Evolutionary conservation across 2,113 vertebrate species (phyloP).

Genomic region (Notarius lentiginosus): DNA sequence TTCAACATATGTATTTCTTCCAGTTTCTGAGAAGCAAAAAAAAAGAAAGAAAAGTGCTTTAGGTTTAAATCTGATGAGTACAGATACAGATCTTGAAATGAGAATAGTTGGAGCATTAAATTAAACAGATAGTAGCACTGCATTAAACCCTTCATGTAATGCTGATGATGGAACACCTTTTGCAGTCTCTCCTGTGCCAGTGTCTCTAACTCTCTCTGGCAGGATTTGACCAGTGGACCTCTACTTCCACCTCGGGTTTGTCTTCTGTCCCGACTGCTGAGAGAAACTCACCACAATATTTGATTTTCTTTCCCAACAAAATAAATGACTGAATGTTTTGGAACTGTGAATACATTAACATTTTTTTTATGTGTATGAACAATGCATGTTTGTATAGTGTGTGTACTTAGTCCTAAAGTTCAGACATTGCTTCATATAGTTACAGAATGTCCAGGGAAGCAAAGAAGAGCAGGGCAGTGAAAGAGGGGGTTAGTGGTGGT

Average conservation of each 20-base stretch:
- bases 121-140: not conserved
- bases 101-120: not conserved
- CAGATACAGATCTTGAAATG: not conserved
- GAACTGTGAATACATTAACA: not conserved
- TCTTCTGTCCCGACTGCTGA: not conserved
- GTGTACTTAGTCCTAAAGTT: not conserved
- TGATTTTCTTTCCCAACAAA: not conserved
- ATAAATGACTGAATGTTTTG: not conserved
- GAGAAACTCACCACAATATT: not conserved
- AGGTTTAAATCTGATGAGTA: not conserved
- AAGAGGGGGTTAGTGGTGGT: not conserved
- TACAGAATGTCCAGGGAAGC: too few relatives aligned
- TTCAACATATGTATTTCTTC: not conserved
- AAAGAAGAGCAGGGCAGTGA: not conserved
- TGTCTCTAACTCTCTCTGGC: not conserved
- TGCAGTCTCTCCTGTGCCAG: not conserved
- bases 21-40: not conserved
- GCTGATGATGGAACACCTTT: not conserved
- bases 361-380: constrained; percentile 8
- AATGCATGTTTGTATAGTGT: not conserved
- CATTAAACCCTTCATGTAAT: not conserved
- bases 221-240: not conserved
- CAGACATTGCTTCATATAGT: too few relatives aligned
- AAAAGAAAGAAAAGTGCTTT: not conserved
- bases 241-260: not conserved